These are phyloP conservation scores for Hycleus cichorii DNA, from an alignment of 1,140 invertebrate genomes.

Conservation along the genomic window DNA sequence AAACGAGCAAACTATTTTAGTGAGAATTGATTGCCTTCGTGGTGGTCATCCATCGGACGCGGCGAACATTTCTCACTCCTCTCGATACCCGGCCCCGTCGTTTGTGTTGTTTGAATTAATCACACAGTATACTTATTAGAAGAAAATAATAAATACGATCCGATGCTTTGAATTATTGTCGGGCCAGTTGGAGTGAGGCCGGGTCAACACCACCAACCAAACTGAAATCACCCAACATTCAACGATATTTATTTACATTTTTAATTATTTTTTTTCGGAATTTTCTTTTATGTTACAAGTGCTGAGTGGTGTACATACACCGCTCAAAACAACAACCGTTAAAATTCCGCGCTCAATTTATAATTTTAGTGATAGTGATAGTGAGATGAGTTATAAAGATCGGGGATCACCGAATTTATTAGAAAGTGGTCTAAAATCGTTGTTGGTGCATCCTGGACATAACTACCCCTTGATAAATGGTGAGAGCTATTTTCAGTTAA, in stretches of 20 bases:
- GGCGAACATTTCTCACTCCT: background rate
- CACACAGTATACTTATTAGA: background rate
- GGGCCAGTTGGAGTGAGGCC: constrained; percentile 1
- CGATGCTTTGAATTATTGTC: background rate
- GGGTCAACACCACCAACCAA: no score
- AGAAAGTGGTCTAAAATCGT: constrained; percentile 41
- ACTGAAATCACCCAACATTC: no score
- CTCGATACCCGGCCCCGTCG: background rate
- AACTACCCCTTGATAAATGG: constrained; percentile 41
- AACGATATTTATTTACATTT: background rate
- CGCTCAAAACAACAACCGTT: constrained; percentile 33
- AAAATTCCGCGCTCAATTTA: constrained; percentile 41
- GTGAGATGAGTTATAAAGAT: constrained; percentile 43
- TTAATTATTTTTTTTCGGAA: background rate
- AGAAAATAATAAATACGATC: no score
- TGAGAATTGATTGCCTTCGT: constrained; percentile 37
- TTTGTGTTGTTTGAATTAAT: background rate
- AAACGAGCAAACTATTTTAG: constrained; percentile 32
- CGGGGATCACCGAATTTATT: constrained; percentile 39
- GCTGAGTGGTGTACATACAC: constrained; percentile 29
- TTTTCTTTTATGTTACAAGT: constrained; percentile 21
- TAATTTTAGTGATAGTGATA: constrained; percentile 41
- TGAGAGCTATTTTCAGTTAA: constrained; percentile 21
- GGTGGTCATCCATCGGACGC: constrained; percentile 17
- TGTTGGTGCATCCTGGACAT: constrained; percentile 40